Evolutionary conservation across 2,113 vertebrate genomes (phyloP).

Genomic region (Pterocles burchelli): DNA sequence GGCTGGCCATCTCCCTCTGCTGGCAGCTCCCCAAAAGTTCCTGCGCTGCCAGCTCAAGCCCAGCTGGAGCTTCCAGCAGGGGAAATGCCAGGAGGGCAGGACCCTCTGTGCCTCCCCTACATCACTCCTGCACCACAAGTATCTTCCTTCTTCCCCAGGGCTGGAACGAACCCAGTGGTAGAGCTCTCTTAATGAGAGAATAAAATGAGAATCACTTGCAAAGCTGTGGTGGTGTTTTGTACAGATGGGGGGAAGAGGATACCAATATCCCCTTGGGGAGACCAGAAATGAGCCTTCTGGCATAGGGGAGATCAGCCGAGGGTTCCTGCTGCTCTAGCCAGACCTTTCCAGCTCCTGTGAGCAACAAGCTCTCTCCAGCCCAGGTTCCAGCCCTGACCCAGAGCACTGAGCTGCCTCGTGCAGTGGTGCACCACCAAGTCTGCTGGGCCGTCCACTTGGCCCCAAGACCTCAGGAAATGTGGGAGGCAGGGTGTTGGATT

Average conservation of each 20-base stretch:
- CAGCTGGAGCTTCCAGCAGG: neutral
- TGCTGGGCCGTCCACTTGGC: neutral
- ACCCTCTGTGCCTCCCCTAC: accelerated
- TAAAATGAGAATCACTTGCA: neutral
- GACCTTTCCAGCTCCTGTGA: neutral
- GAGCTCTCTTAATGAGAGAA: neutral
- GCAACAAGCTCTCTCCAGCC: neutral
- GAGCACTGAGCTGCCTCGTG: neutral
- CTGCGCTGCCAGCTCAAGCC: neutral
- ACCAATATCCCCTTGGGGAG: accelerated
- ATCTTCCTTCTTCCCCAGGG: neutral
- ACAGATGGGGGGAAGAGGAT: neutral
- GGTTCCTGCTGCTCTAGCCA: neutral
- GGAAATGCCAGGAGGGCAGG: neutral
- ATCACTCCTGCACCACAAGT: neutral
- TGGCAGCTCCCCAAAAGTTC: neutral
- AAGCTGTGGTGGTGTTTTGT: neutral
- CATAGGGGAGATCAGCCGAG: neutral
- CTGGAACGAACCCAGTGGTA: neutral
- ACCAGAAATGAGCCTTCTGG: neutral
- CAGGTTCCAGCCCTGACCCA: neutral
- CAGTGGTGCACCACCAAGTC: neutral
- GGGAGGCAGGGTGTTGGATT: neutral
- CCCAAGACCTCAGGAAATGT: neutral
- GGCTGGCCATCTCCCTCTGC: conserved; percentile 35